A percentile compares a stretch with the other conserved stretches of the same genome.
phyloP scores from a whole-genome alignment of 2,797 vertebrate genomes.

The Ctenopoma multispine region DNA sequence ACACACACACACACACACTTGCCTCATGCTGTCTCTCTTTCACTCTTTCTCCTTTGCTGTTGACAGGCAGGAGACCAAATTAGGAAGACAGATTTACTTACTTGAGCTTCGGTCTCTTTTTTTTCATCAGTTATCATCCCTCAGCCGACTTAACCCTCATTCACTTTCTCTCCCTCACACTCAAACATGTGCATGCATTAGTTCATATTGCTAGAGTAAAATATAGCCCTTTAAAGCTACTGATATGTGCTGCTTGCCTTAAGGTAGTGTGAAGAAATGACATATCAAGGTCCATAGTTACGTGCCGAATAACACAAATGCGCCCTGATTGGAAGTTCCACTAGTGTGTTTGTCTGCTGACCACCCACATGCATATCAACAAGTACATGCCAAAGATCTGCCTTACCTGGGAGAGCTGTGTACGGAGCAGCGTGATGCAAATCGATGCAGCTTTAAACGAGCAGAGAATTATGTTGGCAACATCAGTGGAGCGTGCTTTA shows the following conservation, averaged over 20 bases:
- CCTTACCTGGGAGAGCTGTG: constrained; percentile 70
- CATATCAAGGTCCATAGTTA: constrained; percentile 63
- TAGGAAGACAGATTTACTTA: constrained; percentile 90
- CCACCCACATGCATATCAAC: constrained; percentile 73
- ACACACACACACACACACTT: constrained; percentile 5
- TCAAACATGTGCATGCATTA: constrained; percentile 59
- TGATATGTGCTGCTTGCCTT: constrained; percentile 43
- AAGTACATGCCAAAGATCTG: constrained; percentile 61
- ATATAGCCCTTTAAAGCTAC: constrained; percentile 40
- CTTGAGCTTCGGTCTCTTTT: constrained; percentile 59
- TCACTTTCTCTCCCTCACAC: constrained; percentile 37
- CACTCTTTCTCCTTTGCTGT: constrained; percentile 71
- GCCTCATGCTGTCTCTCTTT: constrained; percentile 8
- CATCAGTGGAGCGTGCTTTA: constrained; percentile 80
- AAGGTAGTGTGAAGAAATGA: constrained; percentile 49
- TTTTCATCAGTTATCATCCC: constrained; percentile 62
- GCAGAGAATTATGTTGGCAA: constrained; percentile 83
- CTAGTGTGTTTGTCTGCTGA: constrained; percentile 50
- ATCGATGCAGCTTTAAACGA: constrained; percentile 81
- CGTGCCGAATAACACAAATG: constrained; percentile 59
- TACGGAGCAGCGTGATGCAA: constrained; percentile 71
- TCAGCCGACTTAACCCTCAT: constrained; percentile 48
- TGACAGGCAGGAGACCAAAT: constrained; percentile 90
- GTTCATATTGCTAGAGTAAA: constrained; percentile 47
- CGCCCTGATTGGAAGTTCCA: constrained; percentile 49